phyloP scores from a whole-genome alignment of 2,888 invertebrate species.

The Lissocephala sabroskyi region DNA sequence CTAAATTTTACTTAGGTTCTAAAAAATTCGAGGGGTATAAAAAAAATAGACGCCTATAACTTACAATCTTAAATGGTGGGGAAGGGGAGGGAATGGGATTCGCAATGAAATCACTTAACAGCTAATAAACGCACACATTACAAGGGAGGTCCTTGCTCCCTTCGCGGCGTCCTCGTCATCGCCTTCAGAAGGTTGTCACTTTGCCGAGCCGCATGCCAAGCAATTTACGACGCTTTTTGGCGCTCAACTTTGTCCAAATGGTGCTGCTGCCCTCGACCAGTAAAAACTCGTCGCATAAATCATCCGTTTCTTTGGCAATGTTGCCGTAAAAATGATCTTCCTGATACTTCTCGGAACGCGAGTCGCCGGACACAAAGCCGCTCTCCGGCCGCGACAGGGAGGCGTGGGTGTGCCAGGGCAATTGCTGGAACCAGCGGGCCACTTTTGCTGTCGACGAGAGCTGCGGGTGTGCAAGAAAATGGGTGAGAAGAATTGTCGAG shows the following conservation, averaged over 20 bases:
- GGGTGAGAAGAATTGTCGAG: slow-evolving; percentile 21
- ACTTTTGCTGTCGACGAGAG: slow-evolving; percentile 85
- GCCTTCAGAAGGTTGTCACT: slow-evolving; percentile 78
- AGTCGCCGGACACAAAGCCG: slow-evolving; percentile 81
- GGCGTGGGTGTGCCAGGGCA: slow-evolving; percentile 74
- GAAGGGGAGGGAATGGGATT: slow-evolving; percentile 12
- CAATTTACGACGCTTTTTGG: slow-evolving; percentile 80
- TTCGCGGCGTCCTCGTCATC: background rate
- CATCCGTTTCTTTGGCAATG: slow-evolving; percentile 65
- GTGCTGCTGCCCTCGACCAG: slow-evolving; percentile 80
- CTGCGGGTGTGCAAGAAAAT: slow-evolving; percentile 71
- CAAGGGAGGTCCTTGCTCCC: slow-evolving; percentile 11
- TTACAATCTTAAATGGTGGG: slow-evolving; percentile 9
- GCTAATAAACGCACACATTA: slow-evolving; percentile 63
- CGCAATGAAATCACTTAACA: slow-evolving; percentile 43
- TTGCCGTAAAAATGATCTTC: slow-evolving; percentile 71
- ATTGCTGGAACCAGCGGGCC: slow-evolving; percentile 85
- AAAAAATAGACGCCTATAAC: no score
- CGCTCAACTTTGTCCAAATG: slow-evolving; percentile 80
- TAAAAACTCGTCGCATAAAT: slow-evolving; percentile 76
- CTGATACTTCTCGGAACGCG: slow-evolving; percentile 74
- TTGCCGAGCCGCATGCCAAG: slow-evolving; percentile 80
- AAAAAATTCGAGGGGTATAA: no score
- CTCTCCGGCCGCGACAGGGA: slow-evolving; percentile 83
- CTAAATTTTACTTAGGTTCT: no score